A percentile compares a stretch with the other conserved stretches of the same genome.
Evolutionary conservation across 2,888 invertebrate species (phyloP).

Genomic region (Ophioninae sp.): DNA sequence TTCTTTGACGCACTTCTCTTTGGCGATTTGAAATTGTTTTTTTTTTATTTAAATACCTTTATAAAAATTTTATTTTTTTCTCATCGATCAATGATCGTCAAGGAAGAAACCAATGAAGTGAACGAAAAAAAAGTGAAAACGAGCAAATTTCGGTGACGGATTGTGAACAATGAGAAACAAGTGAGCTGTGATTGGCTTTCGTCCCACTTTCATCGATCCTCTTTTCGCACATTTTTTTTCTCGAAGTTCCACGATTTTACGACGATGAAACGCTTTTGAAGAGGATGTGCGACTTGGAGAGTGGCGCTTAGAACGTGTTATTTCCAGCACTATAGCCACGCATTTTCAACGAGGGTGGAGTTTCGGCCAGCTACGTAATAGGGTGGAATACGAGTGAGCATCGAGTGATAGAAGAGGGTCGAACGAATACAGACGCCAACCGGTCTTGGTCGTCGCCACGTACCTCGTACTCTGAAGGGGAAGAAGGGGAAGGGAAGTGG

Average conservation of each 20-base stretch:
- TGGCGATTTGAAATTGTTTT: no score
- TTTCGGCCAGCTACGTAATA: conserved; percentile 14
- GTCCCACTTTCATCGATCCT: conserved; percentile 60
- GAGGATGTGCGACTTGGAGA: conserved; percentile 67
- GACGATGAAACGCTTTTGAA: conserved; percentile 56
- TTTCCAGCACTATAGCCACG: conserved; percentile 15
- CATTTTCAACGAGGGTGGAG: conserved; percentile 59
- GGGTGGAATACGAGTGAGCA: conserved; percentile 43
- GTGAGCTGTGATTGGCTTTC: conserved; percentile 26
- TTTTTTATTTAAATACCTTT: no score
- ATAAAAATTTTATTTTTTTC: not conserved
- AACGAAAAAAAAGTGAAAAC: not conserved
- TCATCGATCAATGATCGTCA: not conserved
- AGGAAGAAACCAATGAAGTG: not conserved
- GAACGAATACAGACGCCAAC: conserved; percentile 43
- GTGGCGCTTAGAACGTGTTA: conserved; percentile 44
- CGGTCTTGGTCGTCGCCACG: conserved; percentile 41
- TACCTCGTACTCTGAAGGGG: conserved; percentile 19
- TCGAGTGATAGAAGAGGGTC: conserved; percentile 38
- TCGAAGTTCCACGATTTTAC: conserved; percentile 7
- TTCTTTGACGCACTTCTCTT: not conserved
- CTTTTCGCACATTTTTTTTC: not conserved
- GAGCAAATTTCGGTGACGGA: not conserved
- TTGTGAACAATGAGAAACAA: not conserved
- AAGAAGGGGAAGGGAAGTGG: no score